phyloP scores from a whole-genome alignment of 2,888 invertebrate species.

The Eilema sororculum region DNA sequence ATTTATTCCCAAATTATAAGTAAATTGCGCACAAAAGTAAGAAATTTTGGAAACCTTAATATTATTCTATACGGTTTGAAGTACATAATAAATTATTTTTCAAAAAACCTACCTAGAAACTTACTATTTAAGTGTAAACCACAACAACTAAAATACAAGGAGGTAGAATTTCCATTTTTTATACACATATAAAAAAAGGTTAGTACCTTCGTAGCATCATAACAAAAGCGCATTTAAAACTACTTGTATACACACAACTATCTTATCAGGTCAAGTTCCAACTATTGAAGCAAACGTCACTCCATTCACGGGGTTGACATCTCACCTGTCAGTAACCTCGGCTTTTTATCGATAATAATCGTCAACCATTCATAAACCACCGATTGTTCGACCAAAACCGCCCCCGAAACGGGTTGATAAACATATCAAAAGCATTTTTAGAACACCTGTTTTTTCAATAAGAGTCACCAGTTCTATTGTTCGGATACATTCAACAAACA shows the following conservation, averaged over 20 bases:
- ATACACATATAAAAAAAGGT: constrained; percentile 27
- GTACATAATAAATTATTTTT: too few relatives aligned
- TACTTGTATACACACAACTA: constrained; percentile 63
- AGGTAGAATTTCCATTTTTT: constrained; percentile 44
- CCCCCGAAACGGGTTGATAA: constrained; percentile 84
- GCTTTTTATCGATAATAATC: constrained; percentile 79
- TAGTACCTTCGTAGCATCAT: constrained; percentile 48
- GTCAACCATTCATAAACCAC: constrained; percentile 76
- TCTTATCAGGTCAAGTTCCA: constrained; percentile 77
- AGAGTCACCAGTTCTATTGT: constrained; percentile 74
- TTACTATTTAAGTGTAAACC: too few relatives aligned
- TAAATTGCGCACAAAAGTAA: background rate
- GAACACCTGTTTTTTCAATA: constrained; percentile 82
- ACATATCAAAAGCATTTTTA: constrained; percentile 82
- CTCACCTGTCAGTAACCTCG: constrained; percentile 85
- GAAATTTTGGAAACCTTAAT: too few relatives aligned
- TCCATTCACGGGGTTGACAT: constrained; percentile 80
- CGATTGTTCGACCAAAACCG: constrained; percentile 76
- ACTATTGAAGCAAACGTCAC: constrained; percentile 61
- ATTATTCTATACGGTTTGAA: too few relatives aligned
- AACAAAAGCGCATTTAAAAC: constrained; percentile 58
- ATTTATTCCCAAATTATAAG: too few relatives aligned
- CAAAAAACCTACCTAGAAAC: too few relatives aligned
- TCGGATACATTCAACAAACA: constrained; percentile 75
- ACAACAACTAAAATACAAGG: constrained; percentile 23